These are phyloP conservation scores for Myiozetetes cayanensis DNA, from an alignment of 2,113 vertebrate species.

Conservation along the genomic window DNA sequence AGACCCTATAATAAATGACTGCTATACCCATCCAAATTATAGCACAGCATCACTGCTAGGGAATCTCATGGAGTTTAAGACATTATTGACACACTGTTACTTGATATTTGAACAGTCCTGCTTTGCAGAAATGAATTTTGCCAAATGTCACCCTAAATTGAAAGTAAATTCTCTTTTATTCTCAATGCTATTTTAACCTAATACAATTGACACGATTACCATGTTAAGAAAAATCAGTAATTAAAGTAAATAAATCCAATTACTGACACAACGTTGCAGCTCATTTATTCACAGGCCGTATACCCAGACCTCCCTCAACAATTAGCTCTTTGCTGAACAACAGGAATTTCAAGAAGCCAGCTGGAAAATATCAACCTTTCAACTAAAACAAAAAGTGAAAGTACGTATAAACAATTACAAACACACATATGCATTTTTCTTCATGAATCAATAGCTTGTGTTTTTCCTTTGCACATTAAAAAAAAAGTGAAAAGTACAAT, in stretches of 20 bases:
- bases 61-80: background rate
- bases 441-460: background rate
- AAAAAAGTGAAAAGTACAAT: background rate
- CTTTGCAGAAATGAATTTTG: background rate
- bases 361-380: conserved; percentile 10
- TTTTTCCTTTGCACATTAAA: background rate
- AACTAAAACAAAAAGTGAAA: background rate
- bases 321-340: background rate
- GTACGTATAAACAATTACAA: background rate
- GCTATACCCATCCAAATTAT: background rate
- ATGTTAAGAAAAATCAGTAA: conserved; percentile 10
- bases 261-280: background rate
- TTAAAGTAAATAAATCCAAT: background rate
- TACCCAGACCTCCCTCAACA: background rate
- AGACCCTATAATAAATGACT: background rate
- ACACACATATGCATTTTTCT: background rate
- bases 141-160: background rate
- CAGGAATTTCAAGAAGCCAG: background rate
- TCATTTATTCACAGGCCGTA: background rate
- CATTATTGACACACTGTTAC: background rate
- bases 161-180: background rate
- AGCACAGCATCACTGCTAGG: background rate
- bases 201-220: background rate
- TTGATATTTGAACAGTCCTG: background rate
- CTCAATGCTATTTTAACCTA: background rate